These are phyloP conservation scores for Calephelis nemesis DNA, from an alignment of 1,140 invertebrate genomes.

Conservation along the genomic window DNA sequence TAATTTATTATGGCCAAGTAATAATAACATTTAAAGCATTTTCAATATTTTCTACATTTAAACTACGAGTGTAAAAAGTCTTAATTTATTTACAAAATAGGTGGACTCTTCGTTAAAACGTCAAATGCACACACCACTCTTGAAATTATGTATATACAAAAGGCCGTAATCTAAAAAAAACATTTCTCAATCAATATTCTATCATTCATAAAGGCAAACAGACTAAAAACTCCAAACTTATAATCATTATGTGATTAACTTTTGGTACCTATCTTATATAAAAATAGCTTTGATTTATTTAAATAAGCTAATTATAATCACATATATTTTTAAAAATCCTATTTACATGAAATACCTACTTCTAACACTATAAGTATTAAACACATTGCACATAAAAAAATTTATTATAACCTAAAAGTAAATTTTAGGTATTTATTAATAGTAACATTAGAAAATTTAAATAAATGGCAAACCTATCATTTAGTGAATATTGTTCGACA, in stretches of 20 bases:
- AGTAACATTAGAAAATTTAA: too few species aligned
- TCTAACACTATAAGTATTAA: not conserved
- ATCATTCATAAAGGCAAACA: constrained; percentile 26
- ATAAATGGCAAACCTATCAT: too few species aligned
- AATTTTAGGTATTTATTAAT: too few species aligned
- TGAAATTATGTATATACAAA: constrained; percentile 21
- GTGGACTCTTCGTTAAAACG: constrained; percentile 76
- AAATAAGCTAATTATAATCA: constrained; percentile 7
- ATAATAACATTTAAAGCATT: constrained; percentile 60
- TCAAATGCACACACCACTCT: constrained; percentile 69
- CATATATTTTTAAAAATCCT: constrained; percentile 20
- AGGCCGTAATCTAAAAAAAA: constrained; percentile 23
- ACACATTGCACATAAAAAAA: constrained; percentile 5
- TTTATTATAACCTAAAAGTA: not conserved
- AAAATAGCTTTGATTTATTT: constrained; percentile 42
- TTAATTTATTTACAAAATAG: constrained; percentile 77
- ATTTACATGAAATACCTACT: constrained; percentile 42
- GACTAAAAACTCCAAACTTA: not conserved
- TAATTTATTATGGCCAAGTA: constrained; percentile 64
- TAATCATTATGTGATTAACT: constrained; percentile 34
- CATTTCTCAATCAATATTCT: constrained; percentile 30
- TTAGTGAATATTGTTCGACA: too few species aligned
- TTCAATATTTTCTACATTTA: constrained; percentile 50
- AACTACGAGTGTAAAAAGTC: constrained; percentile 69
- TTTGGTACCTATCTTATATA: constrained; percentile 64